phyloP scores from a whole-genome alignment of 1,140 invertebrate genomes.

The Dendrolimus kikuchii region DNA sequence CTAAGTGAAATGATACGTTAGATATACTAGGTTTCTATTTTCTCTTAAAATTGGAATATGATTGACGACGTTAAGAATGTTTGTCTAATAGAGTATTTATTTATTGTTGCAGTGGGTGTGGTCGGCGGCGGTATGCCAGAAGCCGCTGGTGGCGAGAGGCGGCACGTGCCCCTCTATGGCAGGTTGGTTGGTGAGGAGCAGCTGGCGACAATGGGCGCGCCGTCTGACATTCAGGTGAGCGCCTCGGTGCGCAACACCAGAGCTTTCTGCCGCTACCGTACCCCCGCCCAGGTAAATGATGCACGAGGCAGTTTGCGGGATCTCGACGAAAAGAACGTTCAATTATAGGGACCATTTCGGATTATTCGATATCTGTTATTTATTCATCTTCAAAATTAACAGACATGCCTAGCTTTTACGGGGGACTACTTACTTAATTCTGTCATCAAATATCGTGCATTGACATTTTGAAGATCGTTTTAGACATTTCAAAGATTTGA shows the following conservation, averaged over 20 bases:
- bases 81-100: conserved; percentile 6
- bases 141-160: conserved; percentile 69
- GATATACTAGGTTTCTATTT: too few relatives aligned
- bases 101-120: conserved; percentile 56
- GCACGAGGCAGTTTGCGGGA: conserved; percentile 60
- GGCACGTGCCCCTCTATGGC: conserved; percentile 87
- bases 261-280: conserved; percentile 93
- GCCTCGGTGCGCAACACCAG: conserved; percentile 83
- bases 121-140: conserved; percentile 69
- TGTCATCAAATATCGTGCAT: too few relatives aligned
- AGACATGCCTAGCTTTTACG: too few relatives aligned
- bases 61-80: background rate
- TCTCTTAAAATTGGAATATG: too few relatives aligned
- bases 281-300: conserved; percentile 71
- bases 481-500: too few relatives aligned
- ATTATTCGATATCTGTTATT: too few relatives aligned
- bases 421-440: too few relatives aligned
- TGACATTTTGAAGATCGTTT: too few relatives aligned
- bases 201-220: conserved; percentile 76
- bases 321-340: conserved; percentile 3
- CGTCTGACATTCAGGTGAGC: conserved; percentile 82
- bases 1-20: too few relatives aligned
- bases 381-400: too few relatives aligned
- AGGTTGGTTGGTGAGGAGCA: conserved; percentile 91
- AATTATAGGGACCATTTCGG: background rate